Evolutionary conservation across 2,888 invertebrate species (phyloP).

Genomic region (Rhingia campestris): DNA sequence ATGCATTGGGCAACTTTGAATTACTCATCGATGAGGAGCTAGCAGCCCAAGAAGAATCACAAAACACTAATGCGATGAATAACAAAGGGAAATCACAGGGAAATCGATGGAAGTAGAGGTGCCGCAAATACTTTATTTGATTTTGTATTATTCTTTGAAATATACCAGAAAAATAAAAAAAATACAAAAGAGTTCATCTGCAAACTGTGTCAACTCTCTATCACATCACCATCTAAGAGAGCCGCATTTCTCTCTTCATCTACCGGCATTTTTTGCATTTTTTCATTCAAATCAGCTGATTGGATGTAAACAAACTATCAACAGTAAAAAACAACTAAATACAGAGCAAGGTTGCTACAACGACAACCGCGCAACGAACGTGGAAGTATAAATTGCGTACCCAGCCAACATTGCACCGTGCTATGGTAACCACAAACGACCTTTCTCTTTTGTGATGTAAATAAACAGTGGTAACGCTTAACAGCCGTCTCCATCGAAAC

Average conservation of each 20-base stretch:
- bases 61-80: constrained; percentile 55
- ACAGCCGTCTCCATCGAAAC: constrained; percentile 70
- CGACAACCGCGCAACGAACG: constrained; percentile 27
- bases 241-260: constrained; percentile 34
- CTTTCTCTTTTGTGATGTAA: constrained; percentile 67
- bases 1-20: constrained; percentile 93
- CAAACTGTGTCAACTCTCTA: constrained; percentile 28
- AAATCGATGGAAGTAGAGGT: constrained; percentile 79
- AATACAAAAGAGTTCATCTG: constrained; percentile 54
- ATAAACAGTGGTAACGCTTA: constrained; percentile 63
- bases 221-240: constrained; percentile 37
- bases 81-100: constrained; percentile 75
- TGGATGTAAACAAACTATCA: constrained; percentile 58
- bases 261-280: constrained; percentile 46
- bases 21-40: constrained; percentile 92
- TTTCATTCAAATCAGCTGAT: constrained; percentile 51
- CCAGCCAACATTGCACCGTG: constrained; percentile 7
- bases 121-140: background rate
- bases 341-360: constrained; percentile 68
- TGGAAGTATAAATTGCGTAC: constrained; percentile 57
- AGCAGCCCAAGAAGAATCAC: constrained; percentile 86
- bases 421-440: constrained; percentile 65
- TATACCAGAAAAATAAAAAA: background rate
- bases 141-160: background rate
- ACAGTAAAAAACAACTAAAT: constrained; percentile 15